These are phyloP conservation scores for Mus spicilegus DNA, from an alignment of 2,113 vertebrate species.

Conservation along the genomic window DNA sequence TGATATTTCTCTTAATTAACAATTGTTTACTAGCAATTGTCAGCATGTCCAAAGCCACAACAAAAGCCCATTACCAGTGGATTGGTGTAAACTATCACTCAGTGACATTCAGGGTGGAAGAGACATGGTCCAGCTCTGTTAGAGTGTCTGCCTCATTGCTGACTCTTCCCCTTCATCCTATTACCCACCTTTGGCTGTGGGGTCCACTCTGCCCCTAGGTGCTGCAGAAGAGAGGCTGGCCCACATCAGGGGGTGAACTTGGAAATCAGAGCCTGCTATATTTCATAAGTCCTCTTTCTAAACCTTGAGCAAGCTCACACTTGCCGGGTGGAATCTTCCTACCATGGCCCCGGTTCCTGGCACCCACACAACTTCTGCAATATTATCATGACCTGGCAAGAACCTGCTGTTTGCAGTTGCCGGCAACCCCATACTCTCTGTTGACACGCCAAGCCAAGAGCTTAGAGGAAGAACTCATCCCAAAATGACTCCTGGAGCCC, in stretches of 20 bases:
- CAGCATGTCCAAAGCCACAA: too few relatives aligned
- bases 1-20: not conserved
- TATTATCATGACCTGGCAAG: constrained; percentile 2
- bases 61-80: rapidly evolving
- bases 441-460: not conserved
- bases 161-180: too few relatives aligned
- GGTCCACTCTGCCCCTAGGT: not conserved
- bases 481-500: not conserved
- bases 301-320: not conserved
- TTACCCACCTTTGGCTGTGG: not conserved
- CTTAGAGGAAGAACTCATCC: not conserved
- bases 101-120: not conserved
- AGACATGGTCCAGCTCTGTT: rapidly evolving
- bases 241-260: rapidly evolving
- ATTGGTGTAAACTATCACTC: not conserved
- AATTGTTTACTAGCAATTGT: not conserved
- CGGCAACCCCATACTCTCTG: not conserved
- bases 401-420: not conserved
- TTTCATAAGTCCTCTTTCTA: not conserved
- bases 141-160: not conserved
- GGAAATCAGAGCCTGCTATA: rapidly evolving
- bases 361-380: not conserved
- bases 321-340: not conserved
- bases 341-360: not conserved
- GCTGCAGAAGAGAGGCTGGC: not conserved